phyloP scores from a whole-genome alignment of 2,888 invertebrate genomes.

The Seira musarum region DNA sequence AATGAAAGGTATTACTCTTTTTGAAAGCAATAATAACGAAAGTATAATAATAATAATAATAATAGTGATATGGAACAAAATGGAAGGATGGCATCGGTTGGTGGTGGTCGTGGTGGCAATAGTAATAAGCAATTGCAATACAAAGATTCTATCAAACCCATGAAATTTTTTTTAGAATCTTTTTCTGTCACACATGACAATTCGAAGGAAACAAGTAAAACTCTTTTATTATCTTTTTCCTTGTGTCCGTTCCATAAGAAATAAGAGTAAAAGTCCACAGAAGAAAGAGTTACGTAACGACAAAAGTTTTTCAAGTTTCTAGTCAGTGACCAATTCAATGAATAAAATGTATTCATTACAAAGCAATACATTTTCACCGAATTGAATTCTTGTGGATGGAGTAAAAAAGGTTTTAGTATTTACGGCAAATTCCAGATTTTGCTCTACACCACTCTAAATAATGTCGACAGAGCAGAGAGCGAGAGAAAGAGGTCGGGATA shows the following conservation, averaged over 20 bases:
- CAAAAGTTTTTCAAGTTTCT: neutral
- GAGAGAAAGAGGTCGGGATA: neutral
- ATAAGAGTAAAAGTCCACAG: conserved; percentile 5
- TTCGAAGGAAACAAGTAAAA: neutral
- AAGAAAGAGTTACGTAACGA: neutral
- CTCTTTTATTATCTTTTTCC: neutral
- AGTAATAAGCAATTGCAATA: conserved; percentile 24
- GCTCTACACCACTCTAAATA: neutral
- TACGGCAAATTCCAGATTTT: neutral
- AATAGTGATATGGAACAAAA: neutral
- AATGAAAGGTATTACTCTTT: conserved; percentile 12
- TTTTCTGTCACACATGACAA: neutral
- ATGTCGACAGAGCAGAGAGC: neutral
- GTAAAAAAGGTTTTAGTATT: neutral
- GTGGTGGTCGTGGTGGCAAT: conserved; percentile 8
- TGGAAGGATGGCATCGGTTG: neutral
- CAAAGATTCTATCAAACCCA: conserved; percentile 16
- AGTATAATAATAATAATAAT: conserved; percentile 28
- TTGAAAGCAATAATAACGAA: conserved; percentile 4
- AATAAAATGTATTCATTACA: conserved; percentile 43
- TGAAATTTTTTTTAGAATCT: neutral
- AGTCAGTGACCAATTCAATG: conserved; percentile 36
- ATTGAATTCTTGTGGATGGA: neutral
- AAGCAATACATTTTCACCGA: neutral
- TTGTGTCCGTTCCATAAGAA: neutral